Evolutionary conservation across 2,797 vertebrate genomes (phyloP).

Genomic region (Gallinago nigripennis): DNA sequence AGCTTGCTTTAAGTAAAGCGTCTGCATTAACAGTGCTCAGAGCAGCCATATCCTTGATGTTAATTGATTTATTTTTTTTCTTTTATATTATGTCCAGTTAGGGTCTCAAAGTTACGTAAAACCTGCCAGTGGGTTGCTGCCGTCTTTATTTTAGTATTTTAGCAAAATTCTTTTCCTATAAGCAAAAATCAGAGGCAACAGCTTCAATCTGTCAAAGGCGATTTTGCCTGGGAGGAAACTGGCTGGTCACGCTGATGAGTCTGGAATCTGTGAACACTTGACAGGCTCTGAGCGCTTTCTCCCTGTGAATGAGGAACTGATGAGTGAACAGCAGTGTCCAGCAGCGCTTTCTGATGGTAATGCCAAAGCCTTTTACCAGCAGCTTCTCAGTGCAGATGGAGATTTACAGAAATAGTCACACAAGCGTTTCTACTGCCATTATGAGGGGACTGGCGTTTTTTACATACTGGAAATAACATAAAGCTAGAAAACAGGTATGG

Average conservation of each 20-base stretch:
- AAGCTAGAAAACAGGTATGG: not conserved
- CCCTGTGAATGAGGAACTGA: slow-evolving; percentile 6
- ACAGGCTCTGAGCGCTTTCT: not conserved
- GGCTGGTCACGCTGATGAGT: not conserved
- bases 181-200: slow-evolving; percentile 29
- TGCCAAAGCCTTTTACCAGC: slow-evolving; percentile 13
- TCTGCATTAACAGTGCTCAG: not conserved
- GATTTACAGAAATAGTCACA: not conserved
- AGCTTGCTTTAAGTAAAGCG: not conserved
- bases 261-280: slow-evolving; percentile 5
- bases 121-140: not conserved
- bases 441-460: not conserved
- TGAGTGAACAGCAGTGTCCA: slow-evolving; percentile 44
- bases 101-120: not conserved
- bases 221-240: slow-evolving; percentile 21
- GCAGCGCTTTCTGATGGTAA: not conserved
- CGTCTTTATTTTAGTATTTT: not conserved
- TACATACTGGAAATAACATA: not conserved
- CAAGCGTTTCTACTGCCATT: not conserved
- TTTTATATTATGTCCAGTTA: not conserved
- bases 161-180: not conserved
- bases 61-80: not conserved
- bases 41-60: not conserved
- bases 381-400: not conserved
- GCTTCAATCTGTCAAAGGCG: slow-evolving; percentile 37